These are phyloP conservation scores for Taphrorychus bicolor DNA, from an alignment of 2,888 invertebrate genomes.

Conservation along the genomic window DNA sequence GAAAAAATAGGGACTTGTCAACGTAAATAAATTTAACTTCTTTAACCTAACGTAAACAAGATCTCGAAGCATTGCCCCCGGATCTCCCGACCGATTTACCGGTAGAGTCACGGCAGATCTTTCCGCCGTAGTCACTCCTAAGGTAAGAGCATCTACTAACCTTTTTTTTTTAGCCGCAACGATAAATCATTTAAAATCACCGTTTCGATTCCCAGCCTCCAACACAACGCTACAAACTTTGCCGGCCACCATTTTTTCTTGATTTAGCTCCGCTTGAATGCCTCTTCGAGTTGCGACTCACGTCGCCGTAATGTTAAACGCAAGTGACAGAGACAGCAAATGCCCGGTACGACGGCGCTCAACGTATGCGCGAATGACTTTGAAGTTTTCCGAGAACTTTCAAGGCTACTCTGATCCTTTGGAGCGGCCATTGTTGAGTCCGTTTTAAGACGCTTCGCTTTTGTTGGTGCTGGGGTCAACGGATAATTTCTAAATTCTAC, in stretches of 20 bases:
- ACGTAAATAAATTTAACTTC: background rate
- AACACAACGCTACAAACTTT: slow-evolving; percentile 43
- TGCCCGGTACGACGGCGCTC: slow-evolving; percentile 40
- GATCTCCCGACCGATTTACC: background rate
- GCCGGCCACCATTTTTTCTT: slow-evolving; percentile 50
- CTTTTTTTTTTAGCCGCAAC: background rate
- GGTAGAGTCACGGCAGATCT: background rate
- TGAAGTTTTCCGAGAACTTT: slow-evolving; percentile 59
- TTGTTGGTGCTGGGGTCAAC: slow-evolving; percentile 40
- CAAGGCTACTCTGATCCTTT: slow-evolving; percentile 59
- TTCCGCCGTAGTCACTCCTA: slow-evolving; percentile 14
- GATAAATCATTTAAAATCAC: background rate
- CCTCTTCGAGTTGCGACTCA: background rate
- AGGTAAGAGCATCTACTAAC: slow-evolving; percentile 16
- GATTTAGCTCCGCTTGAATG: slow-evolving; percentile 47
- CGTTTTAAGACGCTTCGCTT: slow-evolving; percentile 39
- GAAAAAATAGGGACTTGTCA: background rate
- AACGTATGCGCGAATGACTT: slow-evolving; percentile 54
- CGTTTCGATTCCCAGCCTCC: background rate
- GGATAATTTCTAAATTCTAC: slow-evolving; percentile 35
- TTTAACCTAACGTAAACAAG: background rate
- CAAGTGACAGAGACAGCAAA: slow-evolving; percentile 44
- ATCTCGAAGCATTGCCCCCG: background rate
- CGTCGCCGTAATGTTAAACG: slow-evolving; percentile 3
- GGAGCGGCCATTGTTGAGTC: slow-evolving; percentile 43